Conservation (phyloP, 2,113 vertebrate species). For the Ctenodactylus gundi region DNA sequence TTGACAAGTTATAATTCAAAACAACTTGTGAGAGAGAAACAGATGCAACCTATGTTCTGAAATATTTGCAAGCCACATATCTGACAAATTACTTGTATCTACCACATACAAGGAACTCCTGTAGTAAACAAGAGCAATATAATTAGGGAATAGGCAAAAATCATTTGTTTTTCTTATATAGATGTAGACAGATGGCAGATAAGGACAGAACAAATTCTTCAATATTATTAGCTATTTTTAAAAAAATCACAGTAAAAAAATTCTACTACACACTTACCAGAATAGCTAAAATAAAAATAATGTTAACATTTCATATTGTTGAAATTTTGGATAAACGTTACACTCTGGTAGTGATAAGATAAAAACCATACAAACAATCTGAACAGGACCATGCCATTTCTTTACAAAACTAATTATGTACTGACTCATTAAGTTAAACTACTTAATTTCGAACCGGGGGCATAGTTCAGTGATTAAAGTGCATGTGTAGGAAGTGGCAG, state of each 20-base stretch:
- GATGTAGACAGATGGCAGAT: not conserved
- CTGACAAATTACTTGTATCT: no score
- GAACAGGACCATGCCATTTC: not conserved
- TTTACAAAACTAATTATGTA: not conserved
- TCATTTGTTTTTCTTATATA: no score
- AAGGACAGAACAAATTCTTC: not conserved
- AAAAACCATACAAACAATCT: not conserved
- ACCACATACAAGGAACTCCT: not conserved
- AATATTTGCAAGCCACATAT: not conserved
- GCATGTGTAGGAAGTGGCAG: no score
- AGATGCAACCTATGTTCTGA: not conserved
- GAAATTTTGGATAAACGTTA: not conserved
- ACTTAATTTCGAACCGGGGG: no score
- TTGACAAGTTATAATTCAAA: not conserved
- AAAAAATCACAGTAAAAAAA: not conserved
- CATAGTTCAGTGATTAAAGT: no score
- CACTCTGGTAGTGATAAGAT: not conserved
- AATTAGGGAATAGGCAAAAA: not conserved
- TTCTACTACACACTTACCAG: not conserved
- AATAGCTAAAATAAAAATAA: not conserved
- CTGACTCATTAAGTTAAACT: not conserved
- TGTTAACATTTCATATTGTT: not conserved
- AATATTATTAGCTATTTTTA: not conserved
- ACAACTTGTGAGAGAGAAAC: not conserved
- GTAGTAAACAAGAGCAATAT: not conserved